Evolutionary conservation across 2,888 invertebrate species (phyloP), one percentile per base, ranked within the genome.

Genomic region (Athalia rosae): DNA sequence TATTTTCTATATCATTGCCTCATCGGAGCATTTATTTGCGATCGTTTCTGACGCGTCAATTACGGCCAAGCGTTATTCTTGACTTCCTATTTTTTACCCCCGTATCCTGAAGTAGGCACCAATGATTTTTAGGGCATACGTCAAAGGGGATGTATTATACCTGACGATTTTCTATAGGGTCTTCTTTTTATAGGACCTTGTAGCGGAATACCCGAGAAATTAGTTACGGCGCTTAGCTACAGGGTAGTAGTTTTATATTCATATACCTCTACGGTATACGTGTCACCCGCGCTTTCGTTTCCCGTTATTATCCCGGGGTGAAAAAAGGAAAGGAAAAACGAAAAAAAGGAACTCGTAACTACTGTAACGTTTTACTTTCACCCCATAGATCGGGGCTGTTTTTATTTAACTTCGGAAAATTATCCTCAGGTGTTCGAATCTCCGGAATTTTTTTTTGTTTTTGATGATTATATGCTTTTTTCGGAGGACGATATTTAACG

Each of bases 151-250:
- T 9, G 13, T 13, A 43, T 11, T 45, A 11, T 0, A 6, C 28
- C 11, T 28, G 59, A 13, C 5, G 7, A 13, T 59, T 59, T 59
- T 13, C 41, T 41, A 9, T 63, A 41, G 63, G 4, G 4, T 58
- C 13, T 43, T 7, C 59, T 43, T 56, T 71, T 13, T 50, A 41
- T 56, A 7, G 8, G 15, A 59, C 59, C 43, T 43, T 48, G 47
- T 62, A 67, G 45, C 76, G 80, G 80, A 76, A 79, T 79, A 79
- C 58, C 53, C 66, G 6, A 61, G 61, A 79, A 61, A 81, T 82
- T 80, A 76, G 82, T 81, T 78, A 81, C 81, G 82, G 77, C 78
- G 81, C 80, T 82, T 81, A 80, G 66, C 71, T 61, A 67, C 66
- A 73, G 76, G 45, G 76, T 66, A 28, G 28, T 28, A 28, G 28